Evolutionary conservation across 1,140 invertebrate species (phyloP).

Genomic region (Dolichoris vasculosae): DNA sequence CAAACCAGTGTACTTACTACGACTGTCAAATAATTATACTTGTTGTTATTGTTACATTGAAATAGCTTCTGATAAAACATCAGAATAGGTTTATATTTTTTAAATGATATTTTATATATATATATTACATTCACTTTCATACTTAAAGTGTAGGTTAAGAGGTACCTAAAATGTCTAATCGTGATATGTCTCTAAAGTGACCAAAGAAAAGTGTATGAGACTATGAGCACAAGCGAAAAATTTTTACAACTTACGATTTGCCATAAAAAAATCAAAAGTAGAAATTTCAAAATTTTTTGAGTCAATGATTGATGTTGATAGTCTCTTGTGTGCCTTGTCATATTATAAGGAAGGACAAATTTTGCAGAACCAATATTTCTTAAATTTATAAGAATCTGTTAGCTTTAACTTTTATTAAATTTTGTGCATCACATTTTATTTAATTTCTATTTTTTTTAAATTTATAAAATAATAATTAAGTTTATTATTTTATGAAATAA

Average conservation of each 20-base stretch:
- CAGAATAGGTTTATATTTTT: constrained; percentile 53
- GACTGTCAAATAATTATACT: constrained; percentile 52
- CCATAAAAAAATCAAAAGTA: constrained; percentile 49
- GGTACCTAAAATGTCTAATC: constrained; percentile 50
- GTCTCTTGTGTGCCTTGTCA: constrained; percentile 51
- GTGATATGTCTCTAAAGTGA: constrained; percentile 55
- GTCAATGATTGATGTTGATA: constrained; percentile 44
- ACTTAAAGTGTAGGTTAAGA: constrained; percentile 53
- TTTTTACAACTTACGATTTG: constrained; percentile 50
- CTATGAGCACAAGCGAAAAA: constrained; percentile 52
- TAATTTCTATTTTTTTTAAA: not conserved
- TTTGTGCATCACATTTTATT: constrained; percentile 6
- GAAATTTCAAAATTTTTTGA: constrained; percentile 31
- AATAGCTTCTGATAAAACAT: constrained; percentile 45
- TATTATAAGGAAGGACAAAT: constrained; percentile 45
- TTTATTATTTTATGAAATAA: not conserved
- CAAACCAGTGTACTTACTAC: constrained; percentile 53
- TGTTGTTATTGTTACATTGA: constrained; percentile 52
- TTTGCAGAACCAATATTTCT: constrained; percentile 45
- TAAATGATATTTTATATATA: constrained; percentile 54
- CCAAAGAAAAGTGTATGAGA: constrained; percentile 58
- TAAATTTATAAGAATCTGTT: constrained; percentile 19
- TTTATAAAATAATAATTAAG: not conserved
- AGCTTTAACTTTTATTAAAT: constrained; percentile 33
- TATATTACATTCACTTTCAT: constrained; percentile 52